Evolutionary conservation across 2,113 vertebrate species (phyloP).

Genomic region (Sylvilagus bachmani): DNA sequence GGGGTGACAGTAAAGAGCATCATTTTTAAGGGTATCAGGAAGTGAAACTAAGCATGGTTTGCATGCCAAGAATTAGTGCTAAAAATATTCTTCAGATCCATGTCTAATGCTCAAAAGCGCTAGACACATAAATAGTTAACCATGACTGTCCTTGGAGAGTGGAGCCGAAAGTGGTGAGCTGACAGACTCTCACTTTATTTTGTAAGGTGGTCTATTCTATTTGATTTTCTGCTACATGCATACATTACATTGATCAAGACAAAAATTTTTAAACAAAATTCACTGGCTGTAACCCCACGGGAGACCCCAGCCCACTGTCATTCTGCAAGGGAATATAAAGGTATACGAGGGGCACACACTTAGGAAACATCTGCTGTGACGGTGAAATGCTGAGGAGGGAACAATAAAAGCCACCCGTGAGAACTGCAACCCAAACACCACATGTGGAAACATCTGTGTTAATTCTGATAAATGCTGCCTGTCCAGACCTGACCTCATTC

Average conservation of each 20-base stretch:
- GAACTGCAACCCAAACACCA: conserved; percentile 47
- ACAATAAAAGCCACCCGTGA: conserved; percentile 65
- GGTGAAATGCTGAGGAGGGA: conserved; percentile 44
- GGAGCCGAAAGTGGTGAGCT: background rate
- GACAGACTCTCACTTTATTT: conserved; percentile 20
- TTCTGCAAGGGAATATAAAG: conserved; percentile 27
- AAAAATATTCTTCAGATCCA: background rate
- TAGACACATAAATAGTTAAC: conserved; percentile 8
- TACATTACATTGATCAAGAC: conserved; percentile 46
- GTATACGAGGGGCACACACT: background rate
- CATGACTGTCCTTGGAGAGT: background rate
- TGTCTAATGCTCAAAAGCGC: background rate
- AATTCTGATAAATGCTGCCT: conserved; percentile 37
- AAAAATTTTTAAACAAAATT: conserved; percentile 3
- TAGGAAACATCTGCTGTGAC: conserved; percentile 57
- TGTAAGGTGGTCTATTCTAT: conserved; percentile 33
- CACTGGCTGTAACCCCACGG: conserved; percentile 1
- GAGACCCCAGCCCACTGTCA: background rate
- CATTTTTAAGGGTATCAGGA: background rate
- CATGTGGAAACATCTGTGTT: conserved; percentile 69
- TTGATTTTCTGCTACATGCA: conserved; percentile 45
- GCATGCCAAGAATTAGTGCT: background rate
- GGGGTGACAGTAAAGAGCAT: background rate
- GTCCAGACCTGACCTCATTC: conserved; percentile 32
- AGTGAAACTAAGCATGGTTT: background rate